Evolutionary conservation across 2,888 invertebrate species (phyloP), one percentile per base, ranked within the genome.

Genomic region (Ophion obscuratus): DNA sequence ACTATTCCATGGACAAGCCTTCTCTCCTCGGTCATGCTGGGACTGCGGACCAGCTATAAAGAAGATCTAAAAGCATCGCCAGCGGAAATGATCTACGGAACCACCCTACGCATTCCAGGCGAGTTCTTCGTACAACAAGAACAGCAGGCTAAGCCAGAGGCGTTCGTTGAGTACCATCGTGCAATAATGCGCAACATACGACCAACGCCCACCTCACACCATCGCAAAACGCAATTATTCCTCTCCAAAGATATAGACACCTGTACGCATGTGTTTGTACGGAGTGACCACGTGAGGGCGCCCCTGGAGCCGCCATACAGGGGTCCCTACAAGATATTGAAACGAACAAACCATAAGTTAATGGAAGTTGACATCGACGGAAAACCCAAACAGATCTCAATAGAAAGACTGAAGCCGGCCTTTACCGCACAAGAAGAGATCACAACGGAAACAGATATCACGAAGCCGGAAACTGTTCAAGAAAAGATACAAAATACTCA

Each of bases 61-160:
- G 79, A 83, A 36, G 79, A 83, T 0, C 2, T 67, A 4, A 67
- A 74, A 57, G 73, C 83, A 1, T 79, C 73, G 4, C 62, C 64
- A 44, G 81, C 71, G 2, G 77, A 84, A 57, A 66, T 59, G 17
- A 5, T 79, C 24, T 79, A 73, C 53, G 83, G 74, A 1, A 73
- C 74, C 17, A 66, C 74, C 1, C 74, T 83, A 9, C 36, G 79
- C 17, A 27, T 83, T 11, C 78, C 78, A 47, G 68, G 74, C n/a
- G 78, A 79, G 20, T 79, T 83, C 11, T 83, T 83, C 27, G 73
- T 73, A 11, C 40, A 74, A 10, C 44, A 67, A n/a, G 47, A 71
- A 10, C 27, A 7, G 2, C 31, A 24, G 20, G 31, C 57, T 2
- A 57, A 71, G 0, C 70, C 57, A 17, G 6, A 71, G 17, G 2